Evolutionary conservation across 2,113 vertebrate genomes (phyloP), one percentile per base, ranked within the genome.

Genomic region (Accipiter cooperii): DNA sequence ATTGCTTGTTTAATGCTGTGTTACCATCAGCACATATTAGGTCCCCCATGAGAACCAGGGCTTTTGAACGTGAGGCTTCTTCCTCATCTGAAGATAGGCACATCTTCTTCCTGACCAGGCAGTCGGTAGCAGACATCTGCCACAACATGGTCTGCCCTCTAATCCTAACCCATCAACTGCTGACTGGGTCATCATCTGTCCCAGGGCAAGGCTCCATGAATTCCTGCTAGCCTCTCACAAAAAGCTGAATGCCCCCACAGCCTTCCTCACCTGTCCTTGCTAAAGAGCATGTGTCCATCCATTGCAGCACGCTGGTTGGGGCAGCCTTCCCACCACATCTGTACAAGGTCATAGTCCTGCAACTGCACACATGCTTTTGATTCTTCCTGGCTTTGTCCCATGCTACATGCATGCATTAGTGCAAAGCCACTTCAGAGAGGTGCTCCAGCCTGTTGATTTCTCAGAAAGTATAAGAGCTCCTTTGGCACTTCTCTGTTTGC

Each of bases 281-380:
- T 33, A 28, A 69, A 54, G 42, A 15, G 36, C 31, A 40, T 2
- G 4, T 51, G 44, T 33, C 31, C 14, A 14, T 29, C 40, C 24
- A 7, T 2, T 12, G 63, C 33, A 84, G 54, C 44, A 17, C 0
- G 0, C 25, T 46, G 58, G 22, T 22, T 65, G 13, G 26, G 24
- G 57, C 13, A 83, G 14, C 28, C 33, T 34, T 49, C 42, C 44
- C 38, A 71, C 14, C 28, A 10, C 0, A 1, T 15, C 64, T 38
- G 17, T 31, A 61, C 40, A 31, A 73, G 36, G 28, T 3, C 2
- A 0, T 1, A 42, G 49, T 11, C 24, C 46, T 78, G 29, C 26
- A n/a, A 46, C 14, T 49, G 25, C 57, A 74, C 33, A 40, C 22
- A 4, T 15, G 26, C 17, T 73, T 64, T 47, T 31, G 22, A 52